Base-by-base conservation (phyloP, 2,888 invertebrate genomes). In the Choristoneura rosaceana region DNA sequence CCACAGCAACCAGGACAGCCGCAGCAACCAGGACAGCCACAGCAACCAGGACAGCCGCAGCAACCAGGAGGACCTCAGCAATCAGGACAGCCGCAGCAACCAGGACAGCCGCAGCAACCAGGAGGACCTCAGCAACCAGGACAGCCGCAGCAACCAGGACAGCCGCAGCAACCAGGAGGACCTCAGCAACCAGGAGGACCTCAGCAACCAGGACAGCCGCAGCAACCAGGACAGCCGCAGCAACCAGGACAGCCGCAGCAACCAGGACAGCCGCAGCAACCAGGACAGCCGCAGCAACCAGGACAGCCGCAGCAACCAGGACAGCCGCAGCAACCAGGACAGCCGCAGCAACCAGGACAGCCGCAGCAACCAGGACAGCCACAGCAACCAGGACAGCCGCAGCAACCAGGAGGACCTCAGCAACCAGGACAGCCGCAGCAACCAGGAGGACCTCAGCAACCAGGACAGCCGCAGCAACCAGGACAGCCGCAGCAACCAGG, bases 1-100 rank as follows among this genome's bases (percentile, higher is more conserved):
- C n/a, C n/a, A n/a, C n/a, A n/a, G n/a, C n/a, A 25, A 15, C 60
- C 65, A 70, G 45, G 4, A 0, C 17, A 45, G 14, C 70, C 65
- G 41, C 25, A 15, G 1, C 1, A 52, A 14, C 60, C 38, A 34
- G 12, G 14, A 5, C 8, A 25, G 25, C 25, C 25, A 25, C 25
- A 25, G 25, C 25, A 50, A 38, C 60, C 60, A 61, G 12, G 43
- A 4, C 10, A 43, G 12, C 43, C 43, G 3, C 12, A 12, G 2
- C 10, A 43, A 43, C 43, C 43, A 43, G 43, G 43, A 10, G 2
- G 12, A 3, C 43, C 43, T 3, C 12, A 43, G 3, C 43, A 43
- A 10, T 12, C 43, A 10, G 43, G 12, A 12, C 10, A 43, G 4
- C 43, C 43, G 10, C 2, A 10, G 2, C 43, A 10, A 10, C 43